These are phyloP conservation scores for Drosophila mimetica DNA, from an alignment of 2,888 invertebrate genomes.

Conservation along the genomic window DNA sequence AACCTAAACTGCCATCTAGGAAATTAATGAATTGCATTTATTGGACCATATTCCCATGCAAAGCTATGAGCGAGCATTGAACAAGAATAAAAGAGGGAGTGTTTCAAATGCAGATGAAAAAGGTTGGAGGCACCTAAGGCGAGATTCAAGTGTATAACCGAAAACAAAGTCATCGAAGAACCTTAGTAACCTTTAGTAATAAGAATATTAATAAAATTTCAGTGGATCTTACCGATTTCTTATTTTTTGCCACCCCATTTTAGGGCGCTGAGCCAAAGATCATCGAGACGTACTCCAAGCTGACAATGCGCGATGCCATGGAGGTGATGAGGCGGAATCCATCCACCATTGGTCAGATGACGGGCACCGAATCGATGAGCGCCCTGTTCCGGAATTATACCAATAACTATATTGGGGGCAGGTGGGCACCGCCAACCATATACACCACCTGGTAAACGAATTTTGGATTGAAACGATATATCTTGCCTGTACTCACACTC, in stretches of 20 bases:
- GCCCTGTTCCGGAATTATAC: slow-evolving; percentile 96
- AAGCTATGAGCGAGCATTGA: slow-evolving; percentile 38
- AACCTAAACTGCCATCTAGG: slow-evolving; percentile 32
- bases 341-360: slow-evolving; percentile 94
- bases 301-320: slow-evolving; percentile 97
- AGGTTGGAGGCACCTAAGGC: not conserved
- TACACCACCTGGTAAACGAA: slow-evolving; percentile 86
- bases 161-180: slow-evolving; percentile 1
- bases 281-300: slow-evolving; percentile 95
- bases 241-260: not conserved
- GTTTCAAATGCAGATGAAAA: not conserved
- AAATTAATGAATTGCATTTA: slow-evolving; percentile 49
- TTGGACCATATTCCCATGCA: slow-evolving; percentile 60
- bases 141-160: not conserved
- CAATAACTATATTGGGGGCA: slow-evolving; percentile 92
- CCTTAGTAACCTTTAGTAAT: slow-evolving; percentile 5
- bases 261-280: slow-evolving; percentile 95
- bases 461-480: slow-evolving; percentile 81
- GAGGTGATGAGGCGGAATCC: slow-evolving; percentile 95
- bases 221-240: not conserved
- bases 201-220: not conserved
- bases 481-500: slow-evolving; percentile 49
- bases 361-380: slow-evolving; percentile 95
- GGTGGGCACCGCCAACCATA: slow-evolving; percentile 87
- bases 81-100: not conserved